Base-by-base conservation (phyloP, 2,888 invertebrate species). In the Drosophila neotestacea region DNA sequence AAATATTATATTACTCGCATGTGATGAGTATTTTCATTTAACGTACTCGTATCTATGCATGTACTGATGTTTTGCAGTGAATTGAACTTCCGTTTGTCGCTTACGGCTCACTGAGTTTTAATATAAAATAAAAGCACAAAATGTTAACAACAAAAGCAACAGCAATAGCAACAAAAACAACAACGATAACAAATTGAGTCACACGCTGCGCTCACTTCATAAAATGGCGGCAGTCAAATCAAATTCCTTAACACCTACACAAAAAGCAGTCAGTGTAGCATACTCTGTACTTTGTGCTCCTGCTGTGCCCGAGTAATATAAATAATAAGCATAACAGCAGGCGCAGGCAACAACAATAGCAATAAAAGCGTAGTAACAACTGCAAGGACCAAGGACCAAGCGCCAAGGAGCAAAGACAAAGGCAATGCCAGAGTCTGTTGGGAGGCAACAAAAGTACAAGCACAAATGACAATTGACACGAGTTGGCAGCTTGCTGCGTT, bases 381-480 rank as follows among this genome's bases (percentile, higher is more conserved):
- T 68, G 64, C 74, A 70, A 46, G 65, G 64, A 55, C 32, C 42
- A 27, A 52, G 41, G 60, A 54, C 32, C 46, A 27, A 55, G 44
- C 38, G 58, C 51, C 60, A 54, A 50, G 50, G 11, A 39, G 46
- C 55, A 79, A 70, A 71, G 66, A 52, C 59, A 61, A 60, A 44
- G 38, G 11, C 39, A 48, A 34, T 10, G 9, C 3, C 60, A 50
- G 44, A 59, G 54, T 32, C 72, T 41, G 48, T 36, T 54, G 62
- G 36, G 42, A 54, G 46, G 48, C 41, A 63, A 39, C 44, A 42
- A 44, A 62, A 56, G 62, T 67, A 79, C 67, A 72, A 69, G 70
- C 82, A 68, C 67, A 69, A 79, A 85, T 82, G 89, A 85, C 86
- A 89, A 89, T 89, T 85, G 89, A 88, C 83, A 78, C 88, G 68